Evolutionary conservation across 1,140 invertebrate genomes (phyloP).

Genomic region (Steinernema feltiae): DNA sequence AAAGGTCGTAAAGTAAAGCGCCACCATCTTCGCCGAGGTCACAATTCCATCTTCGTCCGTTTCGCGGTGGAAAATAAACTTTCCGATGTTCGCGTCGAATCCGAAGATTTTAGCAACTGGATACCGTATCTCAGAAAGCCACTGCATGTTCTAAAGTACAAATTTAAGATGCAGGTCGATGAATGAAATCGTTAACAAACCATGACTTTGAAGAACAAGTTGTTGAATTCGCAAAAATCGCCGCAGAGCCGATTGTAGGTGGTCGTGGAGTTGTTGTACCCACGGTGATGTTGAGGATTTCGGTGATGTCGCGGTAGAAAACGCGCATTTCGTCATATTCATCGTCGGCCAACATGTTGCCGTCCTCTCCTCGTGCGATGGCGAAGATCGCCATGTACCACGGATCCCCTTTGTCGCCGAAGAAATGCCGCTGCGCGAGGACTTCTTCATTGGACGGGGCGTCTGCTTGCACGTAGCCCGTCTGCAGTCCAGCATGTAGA

Average conservation of each 20-base stretch:
- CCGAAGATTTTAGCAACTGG: background rate
- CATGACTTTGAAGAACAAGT: background rate
- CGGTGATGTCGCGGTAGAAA: background rate
- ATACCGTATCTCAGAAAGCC: background rate
- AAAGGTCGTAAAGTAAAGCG: background rate
- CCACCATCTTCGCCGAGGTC: conserved; percentile 4
- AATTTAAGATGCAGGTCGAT: background rate
- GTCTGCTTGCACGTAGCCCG: background rate
- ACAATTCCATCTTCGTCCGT: background rate
- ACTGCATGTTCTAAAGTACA: background rate
- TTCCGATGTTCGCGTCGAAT: background rate
- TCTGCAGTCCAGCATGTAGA: background rate
- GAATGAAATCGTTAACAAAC: no score
- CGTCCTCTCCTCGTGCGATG: background rate
- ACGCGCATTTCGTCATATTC: background rate
- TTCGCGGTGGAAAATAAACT: background rate
- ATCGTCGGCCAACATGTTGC: background rate
- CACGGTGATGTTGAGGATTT: background rate
- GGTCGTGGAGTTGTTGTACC: background rate
- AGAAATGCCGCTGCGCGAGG: background rate
- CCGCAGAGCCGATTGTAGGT: background rate
- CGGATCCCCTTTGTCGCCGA: background rate
- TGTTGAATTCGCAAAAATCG: background rate
- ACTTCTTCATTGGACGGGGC: background rate
- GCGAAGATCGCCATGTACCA: conserved; percentile 6